Percentiles rank a stretch among this genome's conserved stretches.
These are phyloP conservation scores for Microctonus hyperodae DNA, from an alignment of 2,888 invertebrate species.

Conservation along the genomic window DNA sequence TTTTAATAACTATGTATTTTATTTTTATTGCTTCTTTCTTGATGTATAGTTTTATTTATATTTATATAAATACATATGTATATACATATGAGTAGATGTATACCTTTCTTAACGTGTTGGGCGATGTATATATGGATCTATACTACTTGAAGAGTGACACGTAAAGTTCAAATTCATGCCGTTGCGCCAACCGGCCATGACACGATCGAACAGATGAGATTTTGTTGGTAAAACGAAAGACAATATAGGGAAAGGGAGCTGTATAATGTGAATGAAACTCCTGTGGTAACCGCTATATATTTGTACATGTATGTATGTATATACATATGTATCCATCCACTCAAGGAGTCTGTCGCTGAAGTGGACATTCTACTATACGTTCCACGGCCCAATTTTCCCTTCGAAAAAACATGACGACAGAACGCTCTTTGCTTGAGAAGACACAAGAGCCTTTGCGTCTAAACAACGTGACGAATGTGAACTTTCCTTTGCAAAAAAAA, in stretches of 20 bases:
- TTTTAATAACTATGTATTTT: no score
- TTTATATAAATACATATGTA: no score
- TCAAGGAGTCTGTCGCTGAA: not conserved
- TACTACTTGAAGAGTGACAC: conserved; percentile 1
- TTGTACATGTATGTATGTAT: no score
- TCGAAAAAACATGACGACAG: conserved; percentile 1
- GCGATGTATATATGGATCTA: not conserved
- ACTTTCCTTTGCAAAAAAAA: conserved; percentile 18
- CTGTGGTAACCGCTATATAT: not conserved
- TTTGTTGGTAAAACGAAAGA: not conserved
- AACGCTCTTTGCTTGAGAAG: not conserved
- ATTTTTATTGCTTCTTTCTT: not conserved
- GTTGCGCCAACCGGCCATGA: conserved; percentile 18
- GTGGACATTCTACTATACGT: not conserved
- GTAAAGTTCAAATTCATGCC: not conserved
- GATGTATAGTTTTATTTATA: not conserved
- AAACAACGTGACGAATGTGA: conserved; percentile 19
- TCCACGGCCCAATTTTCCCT: not conserved
- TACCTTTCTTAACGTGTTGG: not conserved
- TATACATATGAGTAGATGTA: no score
- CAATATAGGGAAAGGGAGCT: no score
- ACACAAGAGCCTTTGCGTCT: not conserved
- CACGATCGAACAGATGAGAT: conserved; percentile 20
- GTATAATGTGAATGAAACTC: not conserved
- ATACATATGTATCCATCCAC: not conserved